phyloP scores from a whole-genome alignment of 1,140 invertebrate species.

The Drosophila nigrodunni region DNA sequence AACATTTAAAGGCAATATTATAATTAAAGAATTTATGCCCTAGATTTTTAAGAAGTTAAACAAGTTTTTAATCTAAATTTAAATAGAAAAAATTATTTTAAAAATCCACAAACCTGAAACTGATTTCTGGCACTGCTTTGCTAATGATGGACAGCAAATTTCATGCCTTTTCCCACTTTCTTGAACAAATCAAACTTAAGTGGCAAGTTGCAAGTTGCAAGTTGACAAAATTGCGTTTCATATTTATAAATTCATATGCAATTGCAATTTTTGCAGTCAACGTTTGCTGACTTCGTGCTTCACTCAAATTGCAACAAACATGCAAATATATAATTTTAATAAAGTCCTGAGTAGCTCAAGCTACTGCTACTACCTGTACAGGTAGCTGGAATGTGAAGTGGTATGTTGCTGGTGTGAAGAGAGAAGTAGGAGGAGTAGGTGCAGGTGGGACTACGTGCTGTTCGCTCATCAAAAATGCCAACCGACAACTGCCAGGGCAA shows the following conservation, averaged over 20 bases:
- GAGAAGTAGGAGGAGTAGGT: background rate
- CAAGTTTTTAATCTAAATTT: no score
- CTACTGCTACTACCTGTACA: conserved; percentile 18
- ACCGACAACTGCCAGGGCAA: conserved; percentile 47
- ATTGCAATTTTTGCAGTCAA: conserved; percentile 48
- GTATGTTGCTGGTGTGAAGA: background rate
- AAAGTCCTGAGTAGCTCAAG: conserved; percentile 52
- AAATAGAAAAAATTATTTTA: no score
- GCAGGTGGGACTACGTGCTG: conserved; percentile 34
- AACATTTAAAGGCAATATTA: no score
- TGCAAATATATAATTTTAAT: conserved; percentile 83
- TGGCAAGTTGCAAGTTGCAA: conserved; percentile 37
- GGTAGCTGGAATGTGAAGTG: background rate
- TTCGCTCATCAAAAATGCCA: conserved; percentile 75
- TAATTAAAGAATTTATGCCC: no score
- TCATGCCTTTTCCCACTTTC: no score
- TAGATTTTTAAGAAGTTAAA: no score
- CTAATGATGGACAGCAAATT: no score
- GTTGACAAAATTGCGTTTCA: conserved; percentile 62
- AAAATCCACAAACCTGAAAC: no score
- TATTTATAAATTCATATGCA: conserved; percentile 77
- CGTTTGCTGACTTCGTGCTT: conserved; percentile 43
- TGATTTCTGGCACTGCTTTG: no score
- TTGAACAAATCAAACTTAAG: background rate
- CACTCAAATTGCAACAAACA: conserved; percentile 75